These are phyloP conservation scores for Amphimedon queenslandica DNA, from an alignment of 37 sponge, comb jelly and placozoan species.

Conservation along the genomic window DNA sequence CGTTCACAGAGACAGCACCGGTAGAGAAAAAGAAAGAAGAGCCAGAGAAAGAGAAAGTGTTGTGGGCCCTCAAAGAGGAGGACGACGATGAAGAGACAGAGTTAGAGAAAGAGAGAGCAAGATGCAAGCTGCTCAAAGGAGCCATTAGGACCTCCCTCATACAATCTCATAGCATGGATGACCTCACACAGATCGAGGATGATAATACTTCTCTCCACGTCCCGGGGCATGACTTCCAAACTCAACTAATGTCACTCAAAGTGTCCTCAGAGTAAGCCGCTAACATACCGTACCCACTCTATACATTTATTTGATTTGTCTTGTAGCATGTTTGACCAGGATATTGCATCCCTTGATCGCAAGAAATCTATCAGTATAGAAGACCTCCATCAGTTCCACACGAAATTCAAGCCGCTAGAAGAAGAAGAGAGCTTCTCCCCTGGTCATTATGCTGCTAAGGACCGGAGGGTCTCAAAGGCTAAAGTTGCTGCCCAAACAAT, in stretches of 20 bases:
- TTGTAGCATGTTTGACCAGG: not conserved
- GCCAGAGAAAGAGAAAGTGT: constrained; percentile 9
- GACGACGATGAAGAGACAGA: constrained; percentile 11
- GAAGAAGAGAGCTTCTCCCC: not conserved
- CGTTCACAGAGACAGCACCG: not conserved
- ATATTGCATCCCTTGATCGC: not conserved
- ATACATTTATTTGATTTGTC: not conserved
- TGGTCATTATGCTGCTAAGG: not conserved
- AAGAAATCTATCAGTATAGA: not conserved
- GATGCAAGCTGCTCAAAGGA: not conserved
- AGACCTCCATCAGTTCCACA: not conserved
- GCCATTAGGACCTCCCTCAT: not conserved
- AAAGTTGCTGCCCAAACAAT: not conserved
- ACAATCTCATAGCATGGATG: constrained; percentile 43
- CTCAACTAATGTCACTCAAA: not conserved
- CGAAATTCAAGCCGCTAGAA: too few relatives aligned
- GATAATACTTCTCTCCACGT: not conserved
- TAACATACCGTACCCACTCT: not conserved
- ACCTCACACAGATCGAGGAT: constrained; percentile 21
- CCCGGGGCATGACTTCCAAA: not conserved
- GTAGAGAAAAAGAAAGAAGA: not conserved
- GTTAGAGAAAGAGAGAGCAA: not conserved
- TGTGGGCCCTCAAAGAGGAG: not conserved
- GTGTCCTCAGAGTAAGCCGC: not conserved
- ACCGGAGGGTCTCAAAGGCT: not conserved